Base-by-base conservation (phyloP, 1,140 invertebrate species). In the Plodia interpunctella region DNA sequence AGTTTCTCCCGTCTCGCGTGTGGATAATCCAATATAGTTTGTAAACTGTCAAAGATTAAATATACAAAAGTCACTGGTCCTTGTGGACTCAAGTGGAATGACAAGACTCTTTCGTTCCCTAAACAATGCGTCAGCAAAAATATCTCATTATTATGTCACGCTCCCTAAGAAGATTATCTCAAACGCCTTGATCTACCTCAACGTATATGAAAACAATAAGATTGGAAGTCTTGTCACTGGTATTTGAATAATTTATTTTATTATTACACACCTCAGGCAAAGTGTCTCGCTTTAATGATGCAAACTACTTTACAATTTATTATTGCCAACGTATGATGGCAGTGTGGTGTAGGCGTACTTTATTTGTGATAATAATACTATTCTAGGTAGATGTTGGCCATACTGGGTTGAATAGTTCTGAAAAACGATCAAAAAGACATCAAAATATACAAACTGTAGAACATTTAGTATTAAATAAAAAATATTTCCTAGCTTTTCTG, bases 81-180 rank as follows among this genome's bases (percentile, higher is more conserved):
- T n/a, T 53, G 5, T 25, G 51, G 19, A n/a, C 19, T 53, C 11
- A 13, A 53, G 51, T 53, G 51, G 49, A 62, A 65, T 63, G 62
- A 60, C 66, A 57, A 50, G 55, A 57, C 61, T 59, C 35, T 68
- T 70, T 62, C 60, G 56, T 59, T 63, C 62, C 64, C 63, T 65
- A 72, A 76, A 72, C 74, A 76, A 76, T 79, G 76, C 65, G 74
- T 76, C 76, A 79, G 74, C 76, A 66, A 64, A 74, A 76, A 70
- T 58, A 51, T 59, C 58, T 70, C 65, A 72, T 78, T 70, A 68
- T 74, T 59, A 51, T 65, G 76, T 76, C 76, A 79, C 76, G 74
- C 72, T 49, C 60, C 32, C 55, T 68, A 70, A 74, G 74, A 62
- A 65, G 72, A 74, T 77, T 77, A 79, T 67, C 63, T 68, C 54